Evolutionary conservation across 2,113 vertebrate species (phyloP).

Genomic region (Hydropotes inermis): DNA sequence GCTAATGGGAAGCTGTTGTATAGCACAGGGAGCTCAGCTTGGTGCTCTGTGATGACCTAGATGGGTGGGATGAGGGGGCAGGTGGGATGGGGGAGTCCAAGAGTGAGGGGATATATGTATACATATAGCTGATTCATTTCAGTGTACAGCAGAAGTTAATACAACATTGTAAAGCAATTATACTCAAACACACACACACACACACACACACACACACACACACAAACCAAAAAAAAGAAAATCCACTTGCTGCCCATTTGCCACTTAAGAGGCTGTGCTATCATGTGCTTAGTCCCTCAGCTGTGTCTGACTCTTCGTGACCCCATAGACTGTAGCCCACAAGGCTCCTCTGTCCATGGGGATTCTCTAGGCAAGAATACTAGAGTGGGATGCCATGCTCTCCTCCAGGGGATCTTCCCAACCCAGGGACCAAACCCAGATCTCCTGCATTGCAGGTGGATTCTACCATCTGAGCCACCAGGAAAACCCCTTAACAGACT

Average conservation of each 20-base stretch:
- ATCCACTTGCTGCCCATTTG: background rate
- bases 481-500: background rate
- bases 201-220: background rate
- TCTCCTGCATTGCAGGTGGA: background rate
- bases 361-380: background rate
- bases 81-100: background rate
- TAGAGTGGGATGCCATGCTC: background rate
- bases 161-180: background rate
- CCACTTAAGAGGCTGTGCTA: background rate
- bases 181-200: background rate
- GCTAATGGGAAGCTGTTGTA: background rate
- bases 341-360: background rate
- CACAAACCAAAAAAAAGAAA: background rate
- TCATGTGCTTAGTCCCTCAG: background rate
- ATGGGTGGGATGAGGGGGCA: background rate
- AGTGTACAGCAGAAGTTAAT: background rate
- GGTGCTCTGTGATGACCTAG: background rate
- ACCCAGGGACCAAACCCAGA: background rate
- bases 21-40: background rate
- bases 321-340: background rate
- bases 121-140: background rate
- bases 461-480: background rate
- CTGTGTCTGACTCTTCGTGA: background rate
- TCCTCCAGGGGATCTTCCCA: background rate
- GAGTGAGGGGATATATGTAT: background rate